These are phyloP conservation scores for Theretra japonica DNA, from an alignment of 2,888 invertebrate genomes.

Conservation along the genomic window DNA sequence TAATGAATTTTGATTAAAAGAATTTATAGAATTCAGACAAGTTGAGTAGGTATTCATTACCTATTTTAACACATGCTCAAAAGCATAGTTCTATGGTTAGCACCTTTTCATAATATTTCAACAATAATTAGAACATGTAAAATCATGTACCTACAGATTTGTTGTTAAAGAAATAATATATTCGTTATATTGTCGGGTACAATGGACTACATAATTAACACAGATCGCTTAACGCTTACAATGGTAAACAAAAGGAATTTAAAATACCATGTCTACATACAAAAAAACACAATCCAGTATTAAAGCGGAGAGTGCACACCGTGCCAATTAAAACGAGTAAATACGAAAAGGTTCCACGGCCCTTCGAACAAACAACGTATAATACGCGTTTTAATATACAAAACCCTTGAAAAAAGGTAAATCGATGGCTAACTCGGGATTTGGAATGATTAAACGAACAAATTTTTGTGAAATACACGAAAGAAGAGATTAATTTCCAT, in stretches of 20 bases:
- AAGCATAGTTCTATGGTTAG: too few relatives aligned
- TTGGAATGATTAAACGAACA: conserved; percentile 30
- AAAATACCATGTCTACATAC: conserved; percentile 5
- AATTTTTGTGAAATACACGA: conserved; percentile 30
- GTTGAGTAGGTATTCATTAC: too few relatives aligned
- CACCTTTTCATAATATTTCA: too few relatives aligned
- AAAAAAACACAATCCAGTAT: background rate
- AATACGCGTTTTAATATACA: conserved; percentile 25
- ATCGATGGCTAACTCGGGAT: conserved; percentile 28
- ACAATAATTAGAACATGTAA: too few relatives aligned
- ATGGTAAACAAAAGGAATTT: background rate
- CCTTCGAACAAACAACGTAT: conserved; percentile 11
- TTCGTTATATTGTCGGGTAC: background rate
- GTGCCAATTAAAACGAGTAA: conserved; percentile 17
- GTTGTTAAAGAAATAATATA: too few relatives aligned
- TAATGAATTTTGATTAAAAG: too few relatives aligned
- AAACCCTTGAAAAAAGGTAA: conserved; percentile 20
- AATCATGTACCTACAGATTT: too few relatives aligned
- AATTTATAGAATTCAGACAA: too few relatives aligned
- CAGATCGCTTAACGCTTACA: background rate
- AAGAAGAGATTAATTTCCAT: conserved; percentile 32
- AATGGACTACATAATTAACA: background rate
- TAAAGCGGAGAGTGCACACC: background rate
- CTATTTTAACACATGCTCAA: too few relatives aligned
- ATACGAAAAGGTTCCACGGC: conserved; percentile 12